Evolutionary conservation across 2,888 invertebrate genomes (phyloP), one percentile per base, ranked within the genome.

Genomic region (Eurytoma adleriae): DNA sequence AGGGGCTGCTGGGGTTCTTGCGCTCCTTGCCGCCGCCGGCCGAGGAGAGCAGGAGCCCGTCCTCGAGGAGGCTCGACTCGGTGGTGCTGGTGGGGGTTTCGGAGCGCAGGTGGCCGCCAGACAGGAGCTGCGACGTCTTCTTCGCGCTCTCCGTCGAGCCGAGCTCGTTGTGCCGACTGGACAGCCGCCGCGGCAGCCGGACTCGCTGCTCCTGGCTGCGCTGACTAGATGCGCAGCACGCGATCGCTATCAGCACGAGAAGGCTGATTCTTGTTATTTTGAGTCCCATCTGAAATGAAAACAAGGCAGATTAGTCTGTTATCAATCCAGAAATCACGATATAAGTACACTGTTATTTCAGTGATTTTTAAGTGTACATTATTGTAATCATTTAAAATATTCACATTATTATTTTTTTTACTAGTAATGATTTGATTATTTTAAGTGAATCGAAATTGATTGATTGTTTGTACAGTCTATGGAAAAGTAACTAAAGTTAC

Each of bases 31-130:
- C 95, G 82, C 93, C 94, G 30, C 95, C 95, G 74, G 95, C 95
- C 86, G 95, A 94, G 79, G 94, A 93, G 87, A 94, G 92, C 86
- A 94, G 91, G 88, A 95, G 93, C 82, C 93, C 94, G 84, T 94
- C 94, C 77, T 89, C 88, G 12, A 67, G 13, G 12, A 67, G 13
- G 48, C 5, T 82, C 2, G 56, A 59, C 27, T 72, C 67, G 13
- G 61, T 71, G 13, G 27, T 80, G 61, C 57, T 52, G 54, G 52
- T 72, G 16, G 83, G 40, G 1, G 79, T n/a, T 2, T 82, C 82
- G 10, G 64, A 67, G 86, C 92, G 92, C 83, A 95, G 91, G 86
- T 95, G 95, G 67, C 95, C 95, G 59, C 94, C 95, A 85, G 95
- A 93, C 81, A 95, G 91, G 79, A 94, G 92, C 62, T 85, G 70